Base-by-base conservation (phyloP, 2,113 vertebrate species). In the Herpetotheres cachinnans region DNA sequence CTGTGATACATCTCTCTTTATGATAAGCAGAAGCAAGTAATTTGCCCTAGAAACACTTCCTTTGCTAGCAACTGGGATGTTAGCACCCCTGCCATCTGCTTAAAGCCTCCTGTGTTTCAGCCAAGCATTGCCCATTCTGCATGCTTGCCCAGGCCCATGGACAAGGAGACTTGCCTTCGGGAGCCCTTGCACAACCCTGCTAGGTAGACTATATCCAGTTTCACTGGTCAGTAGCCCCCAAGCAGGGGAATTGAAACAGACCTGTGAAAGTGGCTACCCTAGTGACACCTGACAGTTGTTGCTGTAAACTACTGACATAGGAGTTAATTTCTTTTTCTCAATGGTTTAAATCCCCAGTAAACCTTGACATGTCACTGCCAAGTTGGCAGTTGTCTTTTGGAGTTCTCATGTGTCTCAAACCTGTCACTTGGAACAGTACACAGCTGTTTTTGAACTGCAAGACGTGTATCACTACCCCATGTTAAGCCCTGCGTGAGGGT, bases 361-460 rank as follows among this genome's bases (percentile, higher is more conserved):
- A 29, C 17, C 11, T 12, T 24, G 49, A 3, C 30, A 2, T 7
- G 16, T 9, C 6, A 8, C 12, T 58, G 26, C 69, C 19, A 9
- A 30, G 71, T 1, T 86, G 30, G 6, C 36, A 65, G 46, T 22
- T 85, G 42, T 47, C 29, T 44, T 46, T 84, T 32, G 50, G 55
- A 67, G 32, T 8, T 29, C 65, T 59, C 29, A 1, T 2, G 8
- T 12, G 10, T 71, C 63, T 76, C 40, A 10, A 22, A 29, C 2
- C 22, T 2, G 36, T 20, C 47, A 15, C 4, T 3, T 4, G 65
- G 54, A 76, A 44, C 14, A 17, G 56, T 0, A 0, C 56, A 2
- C 38, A 55, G 69, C 81, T 0, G 0, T 8, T 65, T 40, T 10
- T 9, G 44, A 25, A 0, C 58, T 10, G 52, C 0, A 0, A 81